phyloP scores from a whole-genome alignment of 2,113 vertebrate genomes.

The Penelope pileata region DNA sequence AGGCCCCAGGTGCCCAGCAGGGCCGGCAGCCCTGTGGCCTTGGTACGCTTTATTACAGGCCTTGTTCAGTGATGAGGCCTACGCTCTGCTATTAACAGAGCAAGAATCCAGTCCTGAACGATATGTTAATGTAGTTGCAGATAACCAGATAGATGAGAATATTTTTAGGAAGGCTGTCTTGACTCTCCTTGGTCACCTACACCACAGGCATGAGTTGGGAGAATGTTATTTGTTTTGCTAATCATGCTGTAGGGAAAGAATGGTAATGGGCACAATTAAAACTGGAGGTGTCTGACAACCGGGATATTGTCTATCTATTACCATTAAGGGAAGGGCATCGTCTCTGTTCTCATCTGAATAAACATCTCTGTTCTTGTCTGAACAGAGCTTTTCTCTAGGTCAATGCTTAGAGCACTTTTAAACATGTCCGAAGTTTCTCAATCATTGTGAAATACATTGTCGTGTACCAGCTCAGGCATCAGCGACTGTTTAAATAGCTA shows the following conservation, averaged over 20 bases:
- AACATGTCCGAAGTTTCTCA: neutral
- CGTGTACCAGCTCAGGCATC: neutral
- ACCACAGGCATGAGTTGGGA: neutral
- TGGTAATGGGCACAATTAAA: neutral
- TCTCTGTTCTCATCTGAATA: neutral
- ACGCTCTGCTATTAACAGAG: neutral
- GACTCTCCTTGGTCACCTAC: neutral
- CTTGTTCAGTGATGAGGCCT: neutral
- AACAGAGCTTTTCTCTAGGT: slow-evolving; percentile 38
- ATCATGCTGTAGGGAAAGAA: neutral
- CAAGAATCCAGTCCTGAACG: neutral
- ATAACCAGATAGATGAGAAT: neutral
- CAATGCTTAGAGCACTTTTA: neutral
- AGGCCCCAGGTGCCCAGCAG: neutral
- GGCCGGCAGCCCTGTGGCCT: neutral
- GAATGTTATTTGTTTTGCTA: neutral
- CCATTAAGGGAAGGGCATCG: neutral
- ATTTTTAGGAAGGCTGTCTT: neutral
- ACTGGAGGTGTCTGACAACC: neutral
- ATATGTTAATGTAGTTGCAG: neutral
- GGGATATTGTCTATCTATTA: slow-evolving; percentile 12
- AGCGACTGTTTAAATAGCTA: slow-evolving; percentile 47
- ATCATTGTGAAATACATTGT: slow-evolving; percentile 28
- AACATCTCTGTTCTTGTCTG: neutral
- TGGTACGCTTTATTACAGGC: neutral